phyloP scores from a whole-genome alignment of 2,888 invertebrate genomes.

The Ochropacha duplaris region DNA sequence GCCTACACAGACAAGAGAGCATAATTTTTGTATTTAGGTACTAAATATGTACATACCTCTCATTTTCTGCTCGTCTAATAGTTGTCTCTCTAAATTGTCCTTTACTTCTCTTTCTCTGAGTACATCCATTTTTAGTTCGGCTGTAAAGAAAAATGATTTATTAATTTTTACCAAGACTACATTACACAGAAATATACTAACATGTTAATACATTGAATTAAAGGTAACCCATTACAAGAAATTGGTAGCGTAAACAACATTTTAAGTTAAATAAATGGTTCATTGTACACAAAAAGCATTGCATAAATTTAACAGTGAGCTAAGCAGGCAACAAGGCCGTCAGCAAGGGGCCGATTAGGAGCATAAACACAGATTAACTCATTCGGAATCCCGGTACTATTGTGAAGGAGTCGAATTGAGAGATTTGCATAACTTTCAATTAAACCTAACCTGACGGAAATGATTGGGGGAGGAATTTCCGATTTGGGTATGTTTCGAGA shows the following conservation, averaged over 20 bases:
- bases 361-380: constrained; percentile 83
- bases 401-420: constrained; percentile 80
- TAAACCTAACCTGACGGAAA: constrained; percentile 79
- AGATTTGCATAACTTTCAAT: constrained; percentile 84
- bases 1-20: not conserved
- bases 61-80: constrained; percentile 96
- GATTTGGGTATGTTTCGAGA: constrained; percentile 47
- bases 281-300: constrained; percentile 72
- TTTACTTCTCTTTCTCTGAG: constrained; percentile 96
- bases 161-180: not conserved
- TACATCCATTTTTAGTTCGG: constrained; percentile 98
- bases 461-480: constrained; percentile 67
- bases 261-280: constrained; percentile 67
- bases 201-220: constrained; percentile 7
- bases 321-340: constrained; percentile 76
- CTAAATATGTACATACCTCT: constrained; percentile 88
- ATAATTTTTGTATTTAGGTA: constrained; percentile 4
- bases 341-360: constrained; percentile 79
- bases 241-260: constrained; percentile 56
- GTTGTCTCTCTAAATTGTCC: constrained; percentile 96
- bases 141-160: constrained; percentile 84
- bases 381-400: constrained; percentile 80
- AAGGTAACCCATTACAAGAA: constrained; percentile 44
- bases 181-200: not conserved
- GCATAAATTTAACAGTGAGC: constrained; percentile 77